Evolutionary conservation across 1,140 invertebrate species (phyloP).

Genomic region (Cotesia typhae): DNA sequence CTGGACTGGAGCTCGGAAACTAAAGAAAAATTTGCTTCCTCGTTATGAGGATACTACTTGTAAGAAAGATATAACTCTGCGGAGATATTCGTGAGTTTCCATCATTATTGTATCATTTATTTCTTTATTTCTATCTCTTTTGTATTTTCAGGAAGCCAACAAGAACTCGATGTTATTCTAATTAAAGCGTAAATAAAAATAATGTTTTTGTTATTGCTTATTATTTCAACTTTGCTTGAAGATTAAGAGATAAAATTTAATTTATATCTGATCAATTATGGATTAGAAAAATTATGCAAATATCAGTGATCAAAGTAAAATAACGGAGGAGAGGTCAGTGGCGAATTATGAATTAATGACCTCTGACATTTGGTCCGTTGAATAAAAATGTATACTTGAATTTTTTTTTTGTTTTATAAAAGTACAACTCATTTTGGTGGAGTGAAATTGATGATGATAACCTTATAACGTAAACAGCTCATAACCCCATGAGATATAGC

Average conservation of each 20-base stretch:
- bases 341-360: conserved; percentile 1
- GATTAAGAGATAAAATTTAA: neutral
- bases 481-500: too few species aligned
- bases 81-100: neutral
- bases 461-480: neutral
- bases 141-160: too few species aligned
- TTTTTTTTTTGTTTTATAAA: neutral
- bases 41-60: conserved; percentile 32
- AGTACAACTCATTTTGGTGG: neutral
- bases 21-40: conserved; percentile 33
- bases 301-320: neutral
- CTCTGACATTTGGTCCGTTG: neutral
- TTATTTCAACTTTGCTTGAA: too few species aligned
- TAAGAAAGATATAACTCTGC: neutral
- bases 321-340: neutral
- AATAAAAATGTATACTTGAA: neutral
- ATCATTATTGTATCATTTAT: conserved; percentile 1
- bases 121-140: too few species aligned
- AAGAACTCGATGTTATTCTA: too few species aligned
- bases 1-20: conserved; percentile 4
- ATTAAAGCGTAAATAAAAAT: too few species aligned
- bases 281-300: neutral
- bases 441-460: neutral
- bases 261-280: too few species aligned
- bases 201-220: too few species aligned